These are phyloP conservation scores for Anneissia japonica DNA, from an alignment of 35 echinoderm and acorn worm genomes.

Conservation along the genomic window DNA sequence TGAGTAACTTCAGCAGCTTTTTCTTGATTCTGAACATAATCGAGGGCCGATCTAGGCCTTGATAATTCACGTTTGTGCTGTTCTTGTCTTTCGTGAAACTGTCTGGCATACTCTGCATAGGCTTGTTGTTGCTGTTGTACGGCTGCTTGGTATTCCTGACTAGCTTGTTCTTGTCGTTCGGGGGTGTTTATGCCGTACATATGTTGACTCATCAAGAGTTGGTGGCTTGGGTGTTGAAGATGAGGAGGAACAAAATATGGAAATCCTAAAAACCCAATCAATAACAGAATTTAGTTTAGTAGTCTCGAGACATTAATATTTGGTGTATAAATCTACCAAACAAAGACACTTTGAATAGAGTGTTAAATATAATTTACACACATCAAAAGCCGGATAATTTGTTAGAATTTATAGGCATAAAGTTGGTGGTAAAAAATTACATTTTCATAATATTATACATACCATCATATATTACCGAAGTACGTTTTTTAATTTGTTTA, in stretches of 20 bases:
- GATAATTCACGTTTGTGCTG: not conserved
- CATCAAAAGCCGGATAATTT: no score
- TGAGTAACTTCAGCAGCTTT: not conserved
- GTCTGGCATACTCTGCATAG: not conserved
- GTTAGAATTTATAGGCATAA: no score
- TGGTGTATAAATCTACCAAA: no score
- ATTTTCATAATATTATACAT: no score
- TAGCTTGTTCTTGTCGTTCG: not conserved
- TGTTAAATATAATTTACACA: no score
- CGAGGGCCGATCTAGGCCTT: not conserved
- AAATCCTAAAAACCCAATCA: not conserved
- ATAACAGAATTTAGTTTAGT: no score
- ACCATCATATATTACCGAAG: no score
- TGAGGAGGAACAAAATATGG: conserved; percentile 52
- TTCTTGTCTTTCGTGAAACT: not conserved
- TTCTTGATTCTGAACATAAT: not conserved
- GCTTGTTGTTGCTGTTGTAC: conserved; percentile 81
- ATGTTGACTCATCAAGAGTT: not conserved
- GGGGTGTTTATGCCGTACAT: not conserved
- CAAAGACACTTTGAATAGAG: no score
- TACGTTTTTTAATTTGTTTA: no score
- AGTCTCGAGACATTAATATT: no score
- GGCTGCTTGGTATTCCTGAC: conserved; percentile 48
- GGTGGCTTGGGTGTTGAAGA: conserved; percentile 21
- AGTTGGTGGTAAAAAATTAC: no score